Evolutionary conservation across 2,888 invertebrate species (phyloP).

Genomic region (Empis stercorea): DNA sequence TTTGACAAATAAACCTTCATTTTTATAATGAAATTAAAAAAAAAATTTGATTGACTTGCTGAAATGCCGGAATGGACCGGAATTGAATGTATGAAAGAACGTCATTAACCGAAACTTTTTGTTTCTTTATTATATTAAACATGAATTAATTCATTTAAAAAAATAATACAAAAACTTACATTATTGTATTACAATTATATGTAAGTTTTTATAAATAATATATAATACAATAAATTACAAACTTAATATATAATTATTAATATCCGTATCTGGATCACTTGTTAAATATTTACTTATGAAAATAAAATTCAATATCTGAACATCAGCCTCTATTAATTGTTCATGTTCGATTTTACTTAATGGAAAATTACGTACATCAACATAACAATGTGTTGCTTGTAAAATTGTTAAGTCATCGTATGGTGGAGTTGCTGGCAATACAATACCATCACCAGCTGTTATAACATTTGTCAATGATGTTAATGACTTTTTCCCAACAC

Average conservation of each 20-base stretch:
- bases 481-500: slow-evolving; percentile 42
- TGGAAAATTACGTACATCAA: slow-evolving; percentile 27
- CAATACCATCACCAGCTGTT: slow-evolving; percentile 60
- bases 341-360: slow-evolving; percentile 21
- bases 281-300: slow-evolving; percentile 32
- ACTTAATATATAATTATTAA: slow-evolving; percentile 18
- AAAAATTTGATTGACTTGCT: too few species aligned
- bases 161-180: too few species aligned
- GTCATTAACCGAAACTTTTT: too few species aligned
- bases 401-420: slow-evolving; percentile 17
- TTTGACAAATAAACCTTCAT: too few species aligned
- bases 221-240: not conserved
- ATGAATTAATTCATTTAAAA: too few species aligned
- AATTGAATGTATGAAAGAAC: too few species aligned
- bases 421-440: slow-evolving; percentile 39
- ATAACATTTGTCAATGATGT: slow-evolving; percentile 56
- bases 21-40: too few species aligned
- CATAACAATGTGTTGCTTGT: slow-evolving; percentile 31
- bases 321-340: slow-evolving; percentile 19
- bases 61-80: too few species aligned
- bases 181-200: too few species aligned
- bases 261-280: slow-evolving; percentile 27
- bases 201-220: too few species aligned
- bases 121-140: too few species aligned
- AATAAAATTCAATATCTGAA: slow-evolving; percentile 27